Evolutionary conservation across 2,797 vertebrate species (phyloP), one percentile per base, ranked within the genome.

Genomic region (Falco cherrug): DNA sequence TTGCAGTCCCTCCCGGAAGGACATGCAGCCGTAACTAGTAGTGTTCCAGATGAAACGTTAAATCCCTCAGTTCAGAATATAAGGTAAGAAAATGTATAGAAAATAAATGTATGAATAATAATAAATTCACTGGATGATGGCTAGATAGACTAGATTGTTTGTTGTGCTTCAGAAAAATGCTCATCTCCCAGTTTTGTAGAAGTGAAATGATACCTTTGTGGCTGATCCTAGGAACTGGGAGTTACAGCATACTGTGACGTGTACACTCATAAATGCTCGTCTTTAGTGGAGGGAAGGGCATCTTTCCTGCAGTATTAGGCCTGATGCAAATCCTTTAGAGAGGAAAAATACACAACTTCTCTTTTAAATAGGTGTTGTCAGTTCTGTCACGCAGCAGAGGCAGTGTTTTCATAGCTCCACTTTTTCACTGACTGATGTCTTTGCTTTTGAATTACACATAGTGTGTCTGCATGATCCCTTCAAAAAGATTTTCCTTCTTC

Each of bases 1-100:
- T 97, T 98, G 37, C 99, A 99, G 90, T 96, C 98, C 41, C 95
- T 98, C 11, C 73, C 98, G 3, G 98, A 97, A 87, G 97, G 97
- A 87, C 95, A 94, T 8, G 91, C 74, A 29, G 79, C 94, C 65
- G 87, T 97, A 78, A 95, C 94, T 89, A 95, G 89, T 65, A 98
- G 71, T 16, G 74, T 97, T 93, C 97, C 97, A 5, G 98, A 98
- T 14, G 98, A 98, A 85, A 93, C 97, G 0, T 39, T 98, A 91
- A 97, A 91, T 94, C 82, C 97, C 51, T 95, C 98, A 0, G 77
- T 98, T 95, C 98, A 97, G 73, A 98, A 96, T 63, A 98, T 98
- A 92, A 98, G 98, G 98, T 98, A 97, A 98, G 97, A 56, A 89
- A 84, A 59, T 20, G 12, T 63, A 77, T 45, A 84, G 47, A 75